phyloP scores from a whole-genome alignment of 2,797 vertebrate genomes.

The Rachycentron canadum region DNA sequence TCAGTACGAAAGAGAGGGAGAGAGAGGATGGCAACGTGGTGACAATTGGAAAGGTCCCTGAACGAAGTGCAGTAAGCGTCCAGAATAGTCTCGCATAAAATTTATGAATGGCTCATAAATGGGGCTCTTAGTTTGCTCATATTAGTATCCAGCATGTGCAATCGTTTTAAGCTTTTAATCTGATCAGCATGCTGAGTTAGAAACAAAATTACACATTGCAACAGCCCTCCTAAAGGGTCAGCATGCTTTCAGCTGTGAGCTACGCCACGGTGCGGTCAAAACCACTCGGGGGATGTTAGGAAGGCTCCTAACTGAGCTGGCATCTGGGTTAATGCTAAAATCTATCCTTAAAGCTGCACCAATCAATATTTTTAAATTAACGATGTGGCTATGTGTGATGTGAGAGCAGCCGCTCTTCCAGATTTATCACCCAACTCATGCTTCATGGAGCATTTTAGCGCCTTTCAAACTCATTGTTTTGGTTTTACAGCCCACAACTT shows the following conservation, averaged over 20 bases:
- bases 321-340: background rate
- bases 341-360: background rate
- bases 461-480: background rate
- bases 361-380: background rate
- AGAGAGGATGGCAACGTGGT: slow-evolving; percentile 22
- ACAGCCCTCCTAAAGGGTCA: slow-evolving; percentile 15
- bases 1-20: slow-evolving; percentile 34
- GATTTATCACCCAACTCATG: background rate
- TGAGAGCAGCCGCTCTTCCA: background rate
- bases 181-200: slow-evolving; percentile 40
- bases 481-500: background rate
- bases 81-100: slow-evolving; percentile 28
- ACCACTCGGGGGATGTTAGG: background rate
- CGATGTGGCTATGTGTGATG: background rate
- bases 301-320: background rate
- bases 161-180: slow-evolving; percentile 58
- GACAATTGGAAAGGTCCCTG: slow-evolving; percentile 23
- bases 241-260: background rate
- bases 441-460: background rate
- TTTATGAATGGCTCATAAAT: slow-evolving; percentile 46
- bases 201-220: slow-evolving; percentile 28
- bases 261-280: background rate
- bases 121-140: slow-evolving; percentile 29
- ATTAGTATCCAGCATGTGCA: slow-evolving; percentile 34
- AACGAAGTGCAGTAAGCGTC: slow-evolving; percentile 20